These are phyloP conservation scores for Hyalella azteca DNA, from an alignment of 2,888 invertebrate species.

Conservation along the genomic window DNA sequence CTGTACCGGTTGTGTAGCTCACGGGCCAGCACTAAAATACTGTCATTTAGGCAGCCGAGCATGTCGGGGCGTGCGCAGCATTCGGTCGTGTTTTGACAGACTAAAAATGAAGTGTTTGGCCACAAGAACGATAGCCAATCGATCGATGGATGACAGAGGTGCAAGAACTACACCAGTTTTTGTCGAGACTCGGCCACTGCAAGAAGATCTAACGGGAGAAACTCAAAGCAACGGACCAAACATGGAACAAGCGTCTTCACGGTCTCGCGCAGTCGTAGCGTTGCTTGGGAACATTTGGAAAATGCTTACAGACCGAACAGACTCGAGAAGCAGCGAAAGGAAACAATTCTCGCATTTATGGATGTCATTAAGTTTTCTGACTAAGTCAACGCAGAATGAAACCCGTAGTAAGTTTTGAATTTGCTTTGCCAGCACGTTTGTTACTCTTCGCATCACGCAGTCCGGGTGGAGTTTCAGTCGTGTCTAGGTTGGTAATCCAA, in stretches of 20 bases:
- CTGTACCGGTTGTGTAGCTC: too few relatives aligned
- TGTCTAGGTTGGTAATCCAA: too few relatives aligned
- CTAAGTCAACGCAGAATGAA: too few relatives aligned
- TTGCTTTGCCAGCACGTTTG: too few relatives aligned
- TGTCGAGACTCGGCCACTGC: background rate
- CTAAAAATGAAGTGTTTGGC: background rate
- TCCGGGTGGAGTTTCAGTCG: too few relatives aligned
- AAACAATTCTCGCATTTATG: too few relatives aligned
- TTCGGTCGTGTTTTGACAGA: background rate
- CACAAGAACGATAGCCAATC: background rate
- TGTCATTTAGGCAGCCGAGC: background rate
- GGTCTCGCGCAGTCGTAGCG: background rate
- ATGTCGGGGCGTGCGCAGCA: slow-evolving; percentile 9
- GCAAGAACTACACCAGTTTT: background rate
- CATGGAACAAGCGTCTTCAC: background rate
- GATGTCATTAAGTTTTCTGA: too few relatives aligned
- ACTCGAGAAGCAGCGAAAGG: too few relatives aligned
- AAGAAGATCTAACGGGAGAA: slow-evolving; percentile 12
- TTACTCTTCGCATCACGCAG: too few relatives aligned
- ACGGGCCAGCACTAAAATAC: background rate
- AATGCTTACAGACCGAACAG: too few relatives aligned
- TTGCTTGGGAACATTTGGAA: background rate
- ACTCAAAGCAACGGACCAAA: background rate
- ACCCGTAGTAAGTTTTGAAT: too few relatives aligned
- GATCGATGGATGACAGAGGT: slow-evolving; percentile 10